Conservation (phyloP, 2,797 vertebrate species). For the Choloepus didactylus region DNA sequence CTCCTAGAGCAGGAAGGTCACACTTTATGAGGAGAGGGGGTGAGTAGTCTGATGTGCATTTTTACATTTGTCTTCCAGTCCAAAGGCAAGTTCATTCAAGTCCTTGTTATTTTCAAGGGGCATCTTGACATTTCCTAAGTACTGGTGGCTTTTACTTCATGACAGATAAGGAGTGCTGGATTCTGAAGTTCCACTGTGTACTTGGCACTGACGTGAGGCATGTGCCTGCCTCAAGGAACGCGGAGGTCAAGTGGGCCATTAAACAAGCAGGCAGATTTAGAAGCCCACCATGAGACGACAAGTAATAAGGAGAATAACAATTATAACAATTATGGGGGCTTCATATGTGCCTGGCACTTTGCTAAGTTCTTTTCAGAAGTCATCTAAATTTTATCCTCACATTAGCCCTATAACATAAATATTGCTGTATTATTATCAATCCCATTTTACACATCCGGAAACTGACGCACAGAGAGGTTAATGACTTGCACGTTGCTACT, state of each 20-base stretch:
- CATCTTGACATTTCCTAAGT: slow-evolving; percentile 37
- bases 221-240: neutral
- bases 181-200: neutral
- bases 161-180: neutral
- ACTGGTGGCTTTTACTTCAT: slow-evolving; percentile 3
- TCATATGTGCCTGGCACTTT: neutral
- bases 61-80: slow-evolving; percentile 2
- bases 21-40: neutral
- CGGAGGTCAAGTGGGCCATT: neutral
- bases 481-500: neutral
- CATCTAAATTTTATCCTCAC: neutral
- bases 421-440: neutral
- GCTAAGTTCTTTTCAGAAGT: neutral
- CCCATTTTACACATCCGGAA: neutral
- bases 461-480: neutral
- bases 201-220: neutral
- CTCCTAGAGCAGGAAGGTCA: neutral
- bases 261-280: neutral
- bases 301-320: neutral
- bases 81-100: slow-evolving; percentile 5
- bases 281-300: neutral
- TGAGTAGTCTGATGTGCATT: neutral
- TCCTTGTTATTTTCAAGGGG: slow-evolving; percentile 33
- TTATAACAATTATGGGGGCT: neutral
- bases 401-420: neutral